These are phyloP conservation scores for Merops nubicus DNA, from an alignment of 2,113 vertebrate species.

Conservation along the genomic window DNA sequence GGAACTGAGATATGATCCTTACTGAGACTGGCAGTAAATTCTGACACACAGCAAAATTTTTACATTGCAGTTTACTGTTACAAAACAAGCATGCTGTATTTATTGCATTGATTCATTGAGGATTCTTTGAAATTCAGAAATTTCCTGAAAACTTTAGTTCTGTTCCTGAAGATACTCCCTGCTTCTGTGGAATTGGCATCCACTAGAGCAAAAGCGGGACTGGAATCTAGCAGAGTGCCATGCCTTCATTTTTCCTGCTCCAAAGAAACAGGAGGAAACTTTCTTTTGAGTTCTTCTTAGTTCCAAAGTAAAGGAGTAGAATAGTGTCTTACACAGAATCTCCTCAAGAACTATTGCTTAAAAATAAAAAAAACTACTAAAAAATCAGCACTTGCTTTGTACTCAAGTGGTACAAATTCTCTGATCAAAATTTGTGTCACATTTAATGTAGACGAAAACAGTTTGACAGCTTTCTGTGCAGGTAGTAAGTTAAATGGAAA, in stretches of 20 bases:
- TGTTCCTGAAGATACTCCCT: neutral
- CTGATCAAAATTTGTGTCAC: neutral
- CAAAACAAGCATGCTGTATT: neutral
- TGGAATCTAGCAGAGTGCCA: neutral
- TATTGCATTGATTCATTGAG: neutral
- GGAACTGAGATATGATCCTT: neutral
- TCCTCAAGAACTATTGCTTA: neutral
- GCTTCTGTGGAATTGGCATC: neutral
- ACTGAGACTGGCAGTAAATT: neutral
- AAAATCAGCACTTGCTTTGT: neutral
- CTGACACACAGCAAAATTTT: neutral
- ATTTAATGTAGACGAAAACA: neutral
- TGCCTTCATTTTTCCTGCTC: neutral
- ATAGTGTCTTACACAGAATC: neutral
- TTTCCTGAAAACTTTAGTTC: neutral
- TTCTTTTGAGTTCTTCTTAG: neutral
- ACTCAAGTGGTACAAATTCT: neutral
- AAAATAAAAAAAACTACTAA: neutral
- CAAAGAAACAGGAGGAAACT: neutral
- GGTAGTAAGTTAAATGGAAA: neutral
- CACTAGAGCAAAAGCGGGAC: neutral
- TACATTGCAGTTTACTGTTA: neutral
- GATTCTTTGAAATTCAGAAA: neutral
- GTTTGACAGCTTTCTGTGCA: neutral
- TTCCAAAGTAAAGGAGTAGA: neutral